Conservation (phyloP, 2,113 vertebrate species). For the Cyanoliseus patagonus region DNA sequence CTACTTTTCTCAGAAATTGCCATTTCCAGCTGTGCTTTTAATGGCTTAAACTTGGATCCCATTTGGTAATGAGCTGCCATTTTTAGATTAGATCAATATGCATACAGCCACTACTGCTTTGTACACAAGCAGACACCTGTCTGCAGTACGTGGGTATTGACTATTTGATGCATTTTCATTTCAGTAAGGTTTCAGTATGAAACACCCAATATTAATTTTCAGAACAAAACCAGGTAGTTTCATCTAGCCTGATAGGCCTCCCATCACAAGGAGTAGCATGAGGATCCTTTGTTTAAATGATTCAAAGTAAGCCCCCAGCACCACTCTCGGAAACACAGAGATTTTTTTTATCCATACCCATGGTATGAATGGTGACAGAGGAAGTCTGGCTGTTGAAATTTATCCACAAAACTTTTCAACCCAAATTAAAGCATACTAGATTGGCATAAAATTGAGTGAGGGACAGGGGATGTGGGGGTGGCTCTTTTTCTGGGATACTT, state of each 20-base stretch:
- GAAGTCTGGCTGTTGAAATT: background rate
- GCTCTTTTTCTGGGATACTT: background rate
- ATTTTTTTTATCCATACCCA: background rate
- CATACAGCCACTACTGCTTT: background rate
- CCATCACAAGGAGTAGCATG: fast-evolving
- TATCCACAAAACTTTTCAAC: background rate
- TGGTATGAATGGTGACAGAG: background rate
- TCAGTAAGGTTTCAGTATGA: background rate
- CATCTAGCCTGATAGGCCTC: background rate
- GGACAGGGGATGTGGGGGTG: background rate
- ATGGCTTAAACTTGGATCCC: background rate
- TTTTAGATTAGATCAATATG: background rate
- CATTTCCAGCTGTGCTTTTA: background rate
- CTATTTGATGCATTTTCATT: background rate
- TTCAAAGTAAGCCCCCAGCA: background rate
- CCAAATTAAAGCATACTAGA: background rate
- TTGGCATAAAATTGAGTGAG: background rate
- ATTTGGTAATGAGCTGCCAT: background rate
- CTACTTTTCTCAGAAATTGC: background rate
- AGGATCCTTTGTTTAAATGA: background rate
- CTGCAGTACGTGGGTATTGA: background rate
- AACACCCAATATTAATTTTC: background rate
- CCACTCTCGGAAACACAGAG: background rate
- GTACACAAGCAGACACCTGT: background rate
- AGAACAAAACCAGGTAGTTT: background rate